Evolutionary conservation across 1,140 invertebrate genomes (phyloP), one percentile per base, ranked within the genome.

Genomic region (Drosophila lacteicornis): DNA sequence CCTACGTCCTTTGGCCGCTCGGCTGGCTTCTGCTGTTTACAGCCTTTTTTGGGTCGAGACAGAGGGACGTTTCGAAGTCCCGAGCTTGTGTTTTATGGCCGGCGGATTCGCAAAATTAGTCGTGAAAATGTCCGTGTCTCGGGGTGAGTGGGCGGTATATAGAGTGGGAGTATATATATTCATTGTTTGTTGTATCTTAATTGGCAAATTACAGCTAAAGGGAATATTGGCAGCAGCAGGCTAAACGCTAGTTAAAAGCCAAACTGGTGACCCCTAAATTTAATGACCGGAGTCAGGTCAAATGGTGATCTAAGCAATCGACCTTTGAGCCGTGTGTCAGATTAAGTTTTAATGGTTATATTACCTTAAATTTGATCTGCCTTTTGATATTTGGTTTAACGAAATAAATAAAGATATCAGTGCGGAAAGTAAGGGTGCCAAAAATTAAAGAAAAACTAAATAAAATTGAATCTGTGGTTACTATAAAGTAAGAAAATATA

Each of bases 91-190:
- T 60, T 63, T 77, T 77, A 73, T 82, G 47, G 79, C 58, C 62
- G 36, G 30, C 65, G 67, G 79, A 77, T 82, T 62, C 58, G 60
- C 75, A 75, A 78, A 83, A 83, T 83, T 79, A 83, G 70, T 79
- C 63, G 45, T 71, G 65, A 84, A 56, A 83, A 76, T 60, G 67
- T 83, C 60, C 47, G 11, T 15, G 36, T 36, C 51, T 27, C 13
- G 43, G 36, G 7, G 33, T 8, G 55, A 15, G 25, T 17, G 53
- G 36, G 36, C 15, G 3, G 3, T 46, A 13, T 50, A 17, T 22
- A 51, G n/a, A 36, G 30, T 33, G 30, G 30, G 30, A 9, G 30
- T 50, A 36, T 42, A 4, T 80, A 46, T 70, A 60, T 74, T 58
- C 43, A 17, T 36, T 56, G 68, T 57, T 68, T 68, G 49, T 69